Percentiles rank a stretch among this genome's conserved stretches.
These are phyloP conservation scores for Phylloscopus trochilus DNA, from an alignment of 2,113 vertebrate genomes.

Conservation along the genomic window DNA sequence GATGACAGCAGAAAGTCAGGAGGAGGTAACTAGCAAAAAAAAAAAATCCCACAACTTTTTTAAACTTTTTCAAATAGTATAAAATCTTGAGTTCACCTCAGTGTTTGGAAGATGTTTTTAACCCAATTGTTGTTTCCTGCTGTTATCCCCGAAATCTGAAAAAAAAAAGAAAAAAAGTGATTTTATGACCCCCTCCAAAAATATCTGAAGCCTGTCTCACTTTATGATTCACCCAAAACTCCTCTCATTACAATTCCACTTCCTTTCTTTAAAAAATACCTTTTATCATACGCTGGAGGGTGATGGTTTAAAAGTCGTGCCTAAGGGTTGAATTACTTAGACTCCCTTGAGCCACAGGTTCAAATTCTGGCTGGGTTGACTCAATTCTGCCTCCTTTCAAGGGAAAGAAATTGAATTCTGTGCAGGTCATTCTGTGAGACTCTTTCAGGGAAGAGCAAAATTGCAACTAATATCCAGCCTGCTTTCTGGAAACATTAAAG, in stretches of 20 bases:
- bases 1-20: background rate
- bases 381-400: conserved; percentile 50
- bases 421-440: conserved; percentile 14
- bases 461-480: conserved; percentile 29
- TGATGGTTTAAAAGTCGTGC: conserved; percentile 46
- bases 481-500: conserved; percentile 30
- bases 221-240: conserved; percentile 42
- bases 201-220: background rate
- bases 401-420: conserved; percentile 39
- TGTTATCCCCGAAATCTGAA: background rate
- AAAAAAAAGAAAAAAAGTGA: background rate
- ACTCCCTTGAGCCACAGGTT: conserved; percentile 54
- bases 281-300: conserved; percentile 39
- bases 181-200: background rate
- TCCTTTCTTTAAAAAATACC: conserved; percentile 26
- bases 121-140: background rate
- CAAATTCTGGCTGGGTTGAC: conserved; percentile 46
- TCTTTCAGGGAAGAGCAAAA: conserved; percentile 40
- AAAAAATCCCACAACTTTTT: background rate
- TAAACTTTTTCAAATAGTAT: background rate
- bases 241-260: conserved; percentile 41
- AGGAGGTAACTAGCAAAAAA: background rate
- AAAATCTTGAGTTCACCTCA: background rate
- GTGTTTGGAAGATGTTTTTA: background rate
- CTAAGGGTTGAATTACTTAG: conserved; percentile 65